These are phyloP conservation scores for Aselliscus stoliczkanus DNA, from an alignment of 2,797 vertebrate genomes.

Conservation along the genomic window DNA sequence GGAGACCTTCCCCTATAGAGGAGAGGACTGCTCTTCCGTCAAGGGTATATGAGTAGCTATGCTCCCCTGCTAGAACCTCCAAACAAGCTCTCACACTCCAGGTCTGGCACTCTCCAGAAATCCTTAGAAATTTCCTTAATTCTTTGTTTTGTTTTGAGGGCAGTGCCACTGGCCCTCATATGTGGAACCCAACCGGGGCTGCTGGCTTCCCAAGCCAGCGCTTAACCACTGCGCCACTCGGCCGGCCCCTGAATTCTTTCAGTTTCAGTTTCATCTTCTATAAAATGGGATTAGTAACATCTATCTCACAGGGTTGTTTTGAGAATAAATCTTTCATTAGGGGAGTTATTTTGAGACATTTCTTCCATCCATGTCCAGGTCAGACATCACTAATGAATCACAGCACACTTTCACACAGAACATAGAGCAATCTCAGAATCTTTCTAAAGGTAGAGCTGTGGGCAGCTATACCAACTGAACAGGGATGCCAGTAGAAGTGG, in stretches of 20 bases:
- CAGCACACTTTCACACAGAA: not conserved
- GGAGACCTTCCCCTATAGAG: too few relatives aligned
- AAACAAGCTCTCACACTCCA: not conserved
- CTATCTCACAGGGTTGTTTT: not conserved
- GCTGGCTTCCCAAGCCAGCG: too few relatives aligned
- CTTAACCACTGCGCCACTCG: too few relatives aligned
- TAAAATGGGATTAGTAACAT: not conserved
- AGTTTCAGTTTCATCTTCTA: not conserved
- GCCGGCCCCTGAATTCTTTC: not conserved
- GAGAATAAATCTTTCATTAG: not conserved
- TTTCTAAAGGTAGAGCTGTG: not conserved
- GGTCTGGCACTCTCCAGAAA: not conserved
- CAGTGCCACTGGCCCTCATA: too few relatives aligned
- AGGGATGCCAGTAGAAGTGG: not conserved
- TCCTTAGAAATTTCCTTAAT: not conserved
- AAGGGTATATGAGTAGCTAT: too few relatives aligned
- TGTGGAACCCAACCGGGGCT: too few relatives aligned
- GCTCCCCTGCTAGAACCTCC: too few relatives aligned
- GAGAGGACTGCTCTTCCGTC: too few relatives aligned
- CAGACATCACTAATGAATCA: not conserved
- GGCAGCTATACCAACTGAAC: not conserved
- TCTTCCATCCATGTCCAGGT: not conserved
- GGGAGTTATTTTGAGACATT: not conserved
- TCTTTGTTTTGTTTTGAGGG: too few relatives aligned
- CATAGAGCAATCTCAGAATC: not conserved